Evolutionary conservation across 2,888 invertebrate species (phyloP).

Genomic region (Trissonchulus latispiculum): DNA sequence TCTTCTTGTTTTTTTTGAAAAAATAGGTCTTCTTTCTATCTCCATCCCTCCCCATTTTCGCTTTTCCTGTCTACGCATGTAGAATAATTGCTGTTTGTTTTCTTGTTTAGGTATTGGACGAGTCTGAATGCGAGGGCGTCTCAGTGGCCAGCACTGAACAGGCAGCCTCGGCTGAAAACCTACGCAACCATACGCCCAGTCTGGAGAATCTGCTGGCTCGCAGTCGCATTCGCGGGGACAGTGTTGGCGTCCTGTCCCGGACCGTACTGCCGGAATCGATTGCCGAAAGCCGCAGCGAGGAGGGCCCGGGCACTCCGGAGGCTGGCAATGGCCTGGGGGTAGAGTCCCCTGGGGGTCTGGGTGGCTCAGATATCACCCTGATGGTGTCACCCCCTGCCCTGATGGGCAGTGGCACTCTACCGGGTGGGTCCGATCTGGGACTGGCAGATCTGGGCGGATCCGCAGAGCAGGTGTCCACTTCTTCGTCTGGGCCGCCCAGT

Average conservation of each 20-base stretch:
- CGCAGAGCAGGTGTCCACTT: background rate
- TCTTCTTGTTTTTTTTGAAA: too few relatives aligned
- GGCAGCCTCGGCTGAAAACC: conserved; percentile 49
- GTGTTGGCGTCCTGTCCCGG: conserved; percentile 1
- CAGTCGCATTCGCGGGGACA: conserved; percentile 17
- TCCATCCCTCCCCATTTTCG: too few relatives aligned
- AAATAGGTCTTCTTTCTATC: too few relatives aligned
- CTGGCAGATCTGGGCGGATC: background rate
- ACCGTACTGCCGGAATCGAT: conserved; percentile 11
- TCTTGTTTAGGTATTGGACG: too few relatives aligned
- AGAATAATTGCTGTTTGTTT: too few relatives aligned
- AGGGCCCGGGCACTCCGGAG: background rate
- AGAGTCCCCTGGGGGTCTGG: too few relatives aligned
- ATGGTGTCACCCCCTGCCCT: too few relatives aligned
- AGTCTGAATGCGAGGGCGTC: background rate
- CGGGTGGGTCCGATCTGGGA: background rate
- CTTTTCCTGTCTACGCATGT: too few relatives aligned
- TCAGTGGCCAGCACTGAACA: conserved; percentile 50
- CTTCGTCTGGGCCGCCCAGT: background rate
- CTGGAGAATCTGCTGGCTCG: conserved; percentile 40
- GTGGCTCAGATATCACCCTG: background rate
- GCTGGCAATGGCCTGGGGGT: background rate
- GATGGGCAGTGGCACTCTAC: too few relatives aligned
- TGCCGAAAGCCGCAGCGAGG: conserved; percentile 2
- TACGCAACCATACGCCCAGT: conserved; percentile 43